Conservation (phyloP, 2,888 invertebrate genomes). For the Ormyrus nitidulus region DNA sequence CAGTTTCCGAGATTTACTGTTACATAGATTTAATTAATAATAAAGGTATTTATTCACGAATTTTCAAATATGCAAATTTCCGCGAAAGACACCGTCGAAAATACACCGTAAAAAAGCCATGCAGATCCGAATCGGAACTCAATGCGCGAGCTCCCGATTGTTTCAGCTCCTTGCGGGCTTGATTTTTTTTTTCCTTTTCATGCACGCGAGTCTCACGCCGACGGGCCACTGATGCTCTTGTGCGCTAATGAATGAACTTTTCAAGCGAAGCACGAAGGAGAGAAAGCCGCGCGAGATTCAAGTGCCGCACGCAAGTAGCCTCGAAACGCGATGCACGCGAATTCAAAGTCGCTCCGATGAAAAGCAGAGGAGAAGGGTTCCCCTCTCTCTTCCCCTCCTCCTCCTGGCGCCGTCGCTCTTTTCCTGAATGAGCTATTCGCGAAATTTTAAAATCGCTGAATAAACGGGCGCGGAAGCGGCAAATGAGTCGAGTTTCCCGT, state of each 20-base stretch:
- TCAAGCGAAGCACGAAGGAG: neutral
- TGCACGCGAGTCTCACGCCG: neutral
- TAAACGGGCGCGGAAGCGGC: neutral
- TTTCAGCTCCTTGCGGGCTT: neutral
- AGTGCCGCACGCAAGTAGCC: constrained; percentile 21
- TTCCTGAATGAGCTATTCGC: constrained; percentile 27
- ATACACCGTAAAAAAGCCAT: neutral
- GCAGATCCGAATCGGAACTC: too few relatives aligned
- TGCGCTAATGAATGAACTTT: constrained; percentile 32
- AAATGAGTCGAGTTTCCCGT: constrained; percentile 13
- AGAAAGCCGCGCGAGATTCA: constrained; percentile 17
- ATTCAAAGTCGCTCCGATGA: too few relatives aligned
- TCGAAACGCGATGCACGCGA: constrained; percentile 9
- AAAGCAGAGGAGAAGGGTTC: too few relatives aligned
- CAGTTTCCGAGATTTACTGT: too few relatives aligned
- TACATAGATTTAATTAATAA: too few relatives aligned
- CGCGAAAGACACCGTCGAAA: neutral
- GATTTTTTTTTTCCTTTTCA: neutral
- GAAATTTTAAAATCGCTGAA: constrained; percentile 24
- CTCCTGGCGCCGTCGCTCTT: too few relatives aligned
- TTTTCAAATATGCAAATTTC: neutral
- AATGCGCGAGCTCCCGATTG: neutral
- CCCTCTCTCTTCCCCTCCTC: too few relatives aligned
- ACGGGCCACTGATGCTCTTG: too few relatives aligned
- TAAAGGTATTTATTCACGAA: too few relatives aligned